These are phyloP conservation scores for Hyla sarda DNA, from an alignment of 2,113 vertebrate species.

Conservation along the genomic window DNA sequence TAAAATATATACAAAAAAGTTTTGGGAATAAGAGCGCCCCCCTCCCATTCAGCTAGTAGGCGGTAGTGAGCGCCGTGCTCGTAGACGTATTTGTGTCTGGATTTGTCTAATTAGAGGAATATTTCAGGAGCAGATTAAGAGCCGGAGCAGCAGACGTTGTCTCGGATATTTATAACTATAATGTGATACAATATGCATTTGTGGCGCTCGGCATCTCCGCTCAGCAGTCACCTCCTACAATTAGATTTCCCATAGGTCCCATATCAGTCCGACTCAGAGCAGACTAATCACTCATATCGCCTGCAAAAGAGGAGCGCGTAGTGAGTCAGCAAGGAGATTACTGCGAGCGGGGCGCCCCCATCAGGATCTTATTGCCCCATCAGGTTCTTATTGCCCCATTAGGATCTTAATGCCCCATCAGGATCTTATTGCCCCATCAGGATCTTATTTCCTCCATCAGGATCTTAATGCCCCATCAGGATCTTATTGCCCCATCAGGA, in stretches of 20 bases:
- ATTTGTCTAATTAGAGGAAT: constrained; percentile 6
- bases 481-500: too few species aligned
- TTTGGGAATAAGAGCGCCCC: neutral
- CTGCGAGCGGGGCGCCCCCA: neutral
- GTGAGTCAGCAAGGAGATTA: neutral
- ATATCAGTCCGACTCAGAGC: constrained; percentile 8
- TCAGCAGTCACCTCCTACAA: neutral
- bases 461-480: too few species aligned
- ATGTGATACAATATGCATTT: constrained; percentile 31
- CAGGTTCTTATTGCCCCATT: too few species aligned
- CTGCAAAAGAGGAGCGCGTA: neutral
- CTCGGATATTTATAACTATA: constrained; percentile 29
- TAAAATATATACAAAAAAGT: too few species aligned
- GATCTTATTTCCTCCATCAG: too few species aligned
- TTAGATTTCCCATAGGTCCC: constrained; percentile 10
- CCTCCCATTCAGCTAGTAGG: neutral
- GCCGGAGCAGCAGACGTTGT: neutral
- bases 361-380: too few species aligned
- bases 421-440: too few species aligned
- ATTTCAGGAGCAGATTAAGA: constrained; percentile 11
- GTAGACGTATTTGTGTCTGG: neutral
- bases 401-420: too few species aligned
- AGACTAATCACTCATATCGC: neutral
- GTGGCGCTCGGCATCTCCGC: constrained; percentile 7
- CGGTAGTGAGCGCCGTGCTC: neutral